Evolutionary conservation across 1,140 invertebrate species (phyloP).

Genomic region (Solen grandis): DNA sequence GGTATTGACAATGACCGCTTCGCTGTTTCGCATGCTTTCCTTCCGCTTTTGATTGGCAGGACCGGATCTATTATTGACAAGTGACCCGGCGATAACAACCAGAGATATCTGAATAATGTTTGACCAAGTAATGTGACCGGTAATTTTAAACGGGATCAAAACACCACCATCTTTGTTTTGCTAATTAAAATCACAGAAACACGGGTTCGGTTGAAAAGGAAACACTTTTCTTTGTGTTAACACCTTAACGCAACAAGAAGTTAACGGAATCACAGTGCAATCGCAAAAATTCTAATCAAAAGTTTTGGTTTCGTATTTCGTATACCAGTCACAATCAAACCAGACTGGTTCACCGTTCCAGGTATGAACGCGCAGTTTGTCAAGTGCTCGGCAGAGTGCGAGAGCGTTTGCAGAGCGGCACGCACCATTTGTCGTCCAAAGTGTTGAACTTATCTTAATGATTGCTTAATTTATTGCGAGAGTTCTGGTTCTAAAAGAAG

Average conservation of each 20-base stretch:
- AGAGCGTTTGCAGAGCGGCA: neutral
- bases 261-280: too few relatives aligned
- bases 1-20: too few relatives aligned
- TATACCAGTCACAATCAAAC: too few relatives aligned
- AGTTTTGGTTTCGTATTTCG: too few relatives aligned
- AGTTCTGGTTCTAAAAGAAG: neutral
- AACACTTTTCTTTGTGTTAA: too few relatives aligned
- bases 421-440: neutral
- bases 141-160: slow-evolving; percentile 27
- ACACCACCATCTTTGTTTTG: neutral
- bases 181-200: neutral
- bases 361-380: too few relatives aligned
- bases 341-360: too few relatives aligned
- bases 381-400: too few relatives aligned
- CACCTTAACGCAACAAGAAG: too few relatives aligned
- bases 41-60: slow-evolving; percentile 26
- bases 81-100: slow-evolving; percentile 34
- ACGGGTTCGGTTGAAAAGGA: neutral
- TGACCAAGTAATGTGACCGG: slow-evolving; percentile 30
- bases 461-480: neutral
- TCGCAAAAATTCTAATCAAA: too few relatives aligned
- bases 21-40: too few relatives aligned
- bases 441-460: neutral
- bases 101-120: slow-evolving; percentile 45
- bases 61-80: slow-evolving; percentile 42